Evolutionary conservation across 1,140 invertebrate genomes (phyloP), one percentile per base, ranked within the genome.

Genomic region (Rhyacophila brunnea): DNA sequence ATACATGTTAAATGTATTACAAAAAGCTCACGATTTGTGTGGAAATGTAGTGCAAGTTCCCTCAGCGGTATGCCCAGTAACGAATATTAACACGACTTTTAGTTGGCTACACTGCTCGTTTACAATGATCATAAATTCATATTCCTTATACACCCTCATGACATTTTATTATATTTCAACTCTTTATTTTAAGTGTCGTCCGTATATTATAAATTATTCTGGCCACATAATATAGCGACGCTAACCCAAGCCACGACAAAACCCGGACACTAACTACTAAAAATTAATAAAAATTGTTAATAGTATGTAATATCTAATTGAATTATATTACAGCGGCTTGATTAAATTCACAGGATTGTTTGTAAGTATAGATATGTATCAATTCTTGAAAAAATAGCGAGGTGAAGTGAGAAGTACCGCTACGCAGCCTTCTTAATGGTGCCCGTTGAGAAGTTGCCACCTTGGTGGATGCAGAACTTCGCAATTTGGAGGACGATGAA

Each of bases 81-180:
- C 59, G 46, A 61, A 61, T 51, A 56, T 57, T 57, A 61, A 51
- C 59, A 56, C 35, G 36, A 44, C 38, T 60, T 60, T 34, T 32
- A 48, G 50, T 35, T 46, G 51, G 23, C 20, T 38, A 28, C 28
- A 10, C 5, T 15, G 20, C 23, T 23, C 38, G 59, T 11, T 50
- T 32, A 55, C 59, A 61, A 61, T 61, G 47, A 61, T 61, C 59
- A 61, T 61, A 61, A 61, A 61, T 61, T 61, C 53, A 56, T 56
- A 56, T 53, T 57, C 44, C 53, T 53, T 48, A 7, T 49, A 52
- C 42, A 52, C 59, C 59, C 59, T 48, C 48, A 52, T 61, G 59
- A 61, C 59, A 38, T 51, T 56, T 56, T 61, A 61, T 61, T 61
- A 61, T 56, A 56, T 51, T 60, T 48, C 53, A 60, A 60, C 51